These are phyloP conservation scores for Pantherophis guttatus DNA, from an alignment of 2,113 vertebrate genomes.

Conservation along the genomic window DNA sequence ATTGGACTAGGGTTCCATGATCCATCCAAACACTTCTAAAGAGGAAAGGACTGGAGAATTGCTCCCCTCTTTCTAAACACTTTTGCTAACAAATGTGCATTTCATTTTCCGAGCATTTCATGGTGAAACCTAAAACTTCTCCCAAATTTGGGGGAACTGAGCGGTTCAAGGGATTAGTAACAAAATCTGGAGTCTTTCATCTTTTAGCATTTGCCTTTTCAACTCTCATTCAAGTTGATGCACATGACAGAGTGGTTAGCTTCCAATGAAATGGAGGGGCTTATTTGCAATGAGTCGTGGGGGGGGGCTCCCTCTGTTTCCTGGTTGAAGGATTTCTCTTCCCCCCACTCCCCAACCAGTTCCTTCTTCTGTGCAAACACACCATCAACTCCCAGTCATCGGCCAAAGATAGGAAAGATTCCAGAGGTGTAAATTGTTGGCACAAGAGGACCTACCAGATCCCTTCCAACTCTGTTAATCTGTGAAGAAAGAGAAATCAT, in stretches of 20 bases:
- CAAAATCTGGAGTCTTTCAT: slow-evolving; percentile 66
- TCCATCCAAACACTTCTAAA: slow-evolving; percentile 13
- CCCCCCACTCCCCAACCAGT: background rate
- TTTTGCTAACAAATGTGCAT: slow-evolving; percentile 64
- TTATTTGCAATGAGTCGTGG: slow-evolving; percentile 47
- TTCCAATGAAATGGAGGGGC: slow-evolving; percentile 48
- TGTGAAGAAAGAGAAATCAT: no score
- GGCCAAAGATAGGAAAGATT: background rate
- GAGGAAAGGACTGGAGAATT: slow-evolving; percentile 37
- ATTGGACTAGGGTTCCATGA: background rate
- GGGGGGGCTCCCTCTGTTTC: slow-evolving; percentile 59
- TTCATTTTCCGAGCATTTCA: slow-evolving; percentile 69
- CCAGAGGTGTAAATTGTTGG: rapidly evolving
- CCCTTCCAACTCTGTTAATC: no score
- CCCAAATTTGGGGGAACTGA: slow-evolving; percentile 63
- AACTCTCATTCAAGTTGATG: slow-evolving; percentile 59
- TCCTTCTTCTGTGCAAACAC: slow-evolving; percentile 19
- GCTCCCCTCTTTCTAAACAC: slow-evolving; percentile 43
- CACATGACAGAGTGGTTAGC: slow-evolving; percentile 60
- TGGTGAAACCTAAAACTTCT: slow-evolving; percentile 70
- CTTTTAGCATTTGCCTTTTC: slow-evolving; percentile 59
- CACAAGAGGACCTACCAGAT: background rate
- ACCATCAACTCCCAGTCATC: slow-evolving; percentile 33
- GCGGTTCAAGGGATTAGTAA: slow-evolving; percentile 69
- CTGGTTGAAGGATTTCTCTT: slow-evolving; percentile 57